Conservation (phyloP, 2,113 vertebrate genomes). For the Tetraodon nigroviridis region DNA sequence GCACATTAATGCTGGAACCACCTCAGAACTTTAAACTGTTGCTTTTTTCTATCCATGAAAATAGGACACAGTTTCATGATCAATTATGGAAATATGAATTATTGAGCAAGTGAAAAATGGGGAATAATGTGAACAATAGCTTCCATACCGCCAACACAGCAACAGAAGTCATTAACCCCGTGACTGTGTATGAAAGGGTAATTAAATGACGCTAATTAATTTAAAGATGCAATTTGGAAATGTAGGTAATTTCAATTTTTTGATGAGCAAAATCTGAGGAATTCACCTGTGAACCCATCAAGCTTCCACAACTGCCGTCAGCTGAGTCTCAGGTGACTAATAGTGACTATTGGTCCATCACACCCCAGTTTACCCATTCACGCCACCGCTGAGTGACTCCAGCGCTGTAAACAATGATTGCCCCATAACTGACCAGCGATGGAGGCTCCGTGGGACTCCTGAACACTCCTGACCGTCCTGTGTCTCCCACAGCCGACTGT, state of each 20-base stretch:
- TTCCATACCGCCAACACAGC: not conserved
- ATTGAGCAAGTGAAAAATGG: constrained; percentile 54
- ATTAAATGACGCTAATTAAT: not conserved
- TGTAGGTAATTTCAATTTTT: not conserved
- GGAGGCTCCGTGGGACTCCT: no score
- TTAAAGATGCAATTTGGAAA: not conserved
- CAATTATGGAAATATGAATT: constrained; percentile 68
- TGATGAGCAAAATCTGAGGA: not conserved
- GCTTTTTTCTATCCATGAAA: no score
- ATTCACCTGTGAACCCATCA: not conserved
- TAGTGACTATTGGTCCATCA: constrained; percentile 20
- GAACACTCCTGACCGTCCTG: not conserved
- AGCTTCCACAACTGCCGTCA: no score
- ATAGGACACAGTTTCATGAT: constrained; percentile 51
- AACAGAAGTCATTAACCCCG: not conserved
- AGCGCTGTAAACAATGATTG: no score
- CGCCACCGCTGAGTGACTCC: no score
- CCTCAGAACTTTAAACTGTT: not conserved
- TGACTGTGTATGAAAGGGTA: not conserved
- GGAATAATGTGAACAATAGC: constrained; percentile 35
- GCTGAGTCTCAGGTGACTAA: constrained; percentile 32
- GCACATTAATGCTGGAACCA: not conserved
- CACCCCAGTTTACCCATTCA: no score
- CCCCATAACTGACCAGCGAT: no score
- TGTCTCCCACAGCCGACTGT: constrained; percentile 70